Evolutionary conservation across 2,113 vertebrate genomes (phyloP), one percentile per base, ranked within the genome.

Genomic region (Mormoops blainvillei): DNA sequence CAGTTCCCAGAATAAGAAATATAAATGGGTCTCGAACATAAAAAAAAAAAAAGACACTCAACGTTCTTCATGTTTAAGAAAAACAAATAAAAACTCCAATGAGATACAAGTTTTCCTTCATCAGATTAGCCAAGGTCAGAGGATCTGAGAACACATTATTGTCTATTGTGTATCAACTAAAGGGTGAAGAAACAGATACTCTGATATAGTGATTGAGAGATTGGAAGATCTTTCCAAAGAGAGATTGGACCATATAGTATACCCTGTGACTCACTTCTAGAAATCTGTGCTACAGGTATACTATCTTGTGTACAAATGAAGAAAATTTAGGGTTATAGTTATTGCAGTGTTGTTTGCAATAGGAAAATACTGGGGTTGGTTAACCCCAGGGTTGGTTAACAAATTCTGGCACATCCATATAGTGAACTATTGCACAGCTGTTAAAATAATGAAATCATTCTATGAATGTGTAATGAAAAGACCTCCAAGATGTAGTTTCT

Each of bases 1-100:
- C 5, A 70, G 48, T 93, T 97, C 43, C 33, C 18, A 78, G 78
- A 94, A 70, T 70, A 86, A 89, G 85, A 95, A 80, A 87, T 45
- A 36, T 36, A 87, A 87, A 82, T 81, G n/a, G 4, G 11, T 90
- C n/a, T 81, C 54, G 15, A 65, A 76, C 67, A 89, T 71, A 18
- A 15, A 43, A 74, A 52, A 58, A 41, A 45, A 19, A 67, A 92
- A 48, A 43, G 11, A 73, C 16, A 67, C 24, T 61, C 14, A 48
- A 22, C 31, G 24, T 80, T 18, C 56, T 91, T 85, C 58, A 48
- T 76, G 71, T 38, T 68, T 4, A 63, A 28, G 50, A 74, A 52
- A 85, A 74, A 5, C 36, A 88, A 91, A 63, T 54, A 88, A 71
- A 81, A 94, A 86, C 31, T 65, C 77, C 63, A 87, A 45, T 2